Percentiles rank a stretch among this genome's conserved stretches.
Conservation (phyloP, 2,797 vertebrate genomes). For the Helostoma temminkii region DNA sequence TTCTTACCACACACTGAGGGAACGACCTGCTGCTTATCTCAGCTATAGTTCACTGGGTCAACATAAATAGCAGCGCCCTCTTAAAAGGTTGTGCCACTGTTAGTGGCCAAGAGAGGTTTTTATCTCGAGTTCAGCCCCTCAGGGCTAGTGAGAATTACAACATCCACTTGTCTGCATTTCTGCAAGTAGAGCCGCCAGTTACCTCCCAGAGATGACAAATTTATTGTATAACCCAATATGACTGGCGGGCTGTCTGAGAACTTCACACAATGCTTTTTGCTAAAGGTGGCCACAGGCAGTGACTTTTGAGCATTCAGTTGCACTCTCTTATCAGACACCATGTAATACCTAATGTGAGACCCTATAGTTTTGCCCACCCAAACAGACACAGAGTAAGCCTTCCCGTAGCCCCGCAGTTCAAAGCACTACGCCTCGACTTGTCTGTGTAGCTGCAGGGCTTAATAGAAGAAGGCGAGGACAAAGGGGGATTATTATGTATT, state of each 20-base stretch:
- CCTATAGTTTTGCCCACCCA: constrained; percentile 65
- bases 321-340: constrained; percentile 58
- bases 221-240: constrained; percentile 53
- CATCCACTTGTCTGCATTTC: constrained; percentile 67
- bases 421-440: constrained; percentile 76
- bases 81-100: constrained; percentile 57
- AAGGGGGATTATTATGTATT: constrained; percentile 75
- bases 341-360: constrained; percentile 53
- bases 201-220: constrained; percentile 74
- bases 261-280: constrained; percentile 52
- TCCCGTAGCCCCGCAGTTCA: constrained; percentile 18
- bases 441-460: constrained; percentile 69
- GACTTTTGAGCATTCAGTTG: constrained; percentile 47
- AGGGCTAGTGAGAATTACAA: constrained; percentile 61
- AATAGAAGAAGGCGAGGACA: constrained; percentile 63
- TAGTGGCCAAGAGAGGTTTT: constrained; percentile 59
- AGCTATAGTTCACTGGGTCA: constrained; percentile 3
- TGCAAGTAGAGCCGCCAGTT: constrained; percentile 52
- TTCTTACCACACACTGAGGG: constrained; percentile 44
- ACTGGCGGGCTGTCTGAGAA: constrained; percentile 48
- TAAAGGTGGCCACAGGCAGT: constrained; percentile 28
- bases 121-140: constrained; percentile 52
- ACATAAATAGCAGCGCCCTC: constrained; percentile 44
- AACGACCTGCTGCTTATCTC: constrained; percentile 31
- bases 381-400: constrained; percentile 48